These are phyloP conservation scores for Meteorus sp. DNA, from an alignment of 1,140 invertebrate genomes.

Conservation along the genomic window DNA sequence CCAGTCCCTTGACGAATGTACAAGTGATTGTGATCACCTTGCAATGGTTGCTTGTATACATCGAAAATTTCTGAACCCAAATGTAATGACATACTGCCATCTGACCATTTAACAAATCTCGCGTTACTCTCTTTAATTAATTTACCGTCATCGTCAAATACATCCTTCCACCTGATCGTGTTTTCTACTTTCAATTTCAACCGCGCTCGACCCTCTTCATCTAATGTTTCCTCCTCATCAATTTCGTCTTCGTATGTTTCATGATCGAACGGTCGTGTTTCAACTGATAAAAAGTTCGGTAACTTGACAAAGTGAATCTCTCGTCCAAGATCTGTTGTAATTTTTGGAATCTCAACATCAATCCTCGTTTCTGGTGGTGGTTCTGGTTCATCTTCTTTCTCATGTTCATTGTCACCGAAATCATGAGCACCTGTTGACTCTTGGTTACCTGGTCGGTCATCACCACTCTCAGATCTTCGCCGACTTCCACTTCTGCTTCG, in stretches of 20 bases:
- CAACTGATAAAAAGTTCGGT: constrained; percentile 90
- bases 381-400: constrained; percentile 75
- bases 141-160: constrained; percentile 82
- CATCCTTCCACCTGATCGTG: constrained; percentile 94
- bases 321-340: constrained; percentile 86
- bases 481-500: constrained; percentile 49
- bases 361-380: constrained; percentile 89
- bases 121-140: constrained; percentile 92
- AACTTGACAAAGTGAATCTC: constrained; percentile 94
- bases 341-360: constrained; percentile 95
- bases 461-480: constrained; percentile 47
- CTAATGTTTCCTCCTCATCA: constrained; percentile 96
- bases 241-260: constrained; percentile 98
- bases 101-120: constrained; percentile 94
- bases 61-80: constrained; percentile 98
- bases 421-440: constrained; percentile 50
- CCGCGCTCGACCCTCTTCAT: constrained; percentile 95
- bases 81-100: constrained; percentile 97
- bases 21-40: constrained; percentile 74
- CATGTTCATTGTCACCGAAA: constrained; percentile 62
- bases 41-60: constrained; percentile 89
- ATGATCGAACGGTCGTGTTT: constrained; percentile 91
- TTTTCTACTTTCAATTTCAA: constrained; percentile 95
- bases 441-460: constrained; percentile 49
- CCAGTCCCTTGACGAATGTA: constrained; percentile 96